Evolutionary conservation across 2,888 invertebrate genomes (phyloP), one percentile per base, ranked within the genome.

Genomic region (Fragum fragum): DNA sequence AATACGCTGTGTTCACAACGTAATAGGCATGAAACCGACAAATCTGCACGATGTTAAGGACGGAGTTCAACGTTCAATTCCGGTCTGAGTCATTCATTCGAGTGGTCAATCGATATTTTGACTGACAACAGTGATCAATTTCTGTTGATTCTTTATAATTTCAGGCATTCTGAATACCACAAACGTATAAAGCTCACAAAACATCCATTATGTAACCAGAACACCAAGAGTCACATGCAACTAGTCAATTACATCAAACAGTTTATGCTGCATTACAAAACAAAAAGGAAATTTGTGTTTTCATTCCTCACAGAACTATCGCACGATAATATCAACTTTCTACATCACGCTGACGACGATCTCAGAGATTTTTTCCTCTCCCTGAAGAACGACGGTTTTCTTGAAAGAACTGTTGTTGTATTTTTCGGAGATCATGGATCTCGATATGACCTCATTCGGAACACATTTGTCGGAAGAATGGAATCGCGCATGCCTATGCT

Each of bases 401-500:
- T 93, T 0, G 81, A 90, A 6, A 91, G 91, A 78, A 89, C 91
- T 0, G 77, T 92, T 1, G 52, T 93, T 0, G 68, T 93, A 11
- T 89, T 91, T 66, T 93, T 98, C 95, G 98, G 98, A 93, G 98
- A 98, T 93, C 98, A 98, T 91, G 98, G 98, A 0, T 96, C 98
- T 76, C 95, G 98, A 79, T 98, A 97, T 96, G 98, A 98, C 1
- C 95, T 95, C 1, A 97, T 98, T 87, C 96, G 98, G 11, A 95
- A 96, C 87, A 98, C 98, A 0, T 97, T 97, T 94, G 97, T 98
- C 57, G 95, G 95, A 0, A 92, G 94, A 92, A 95, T 98, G 92
- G 98, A 98, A 94, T 98, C 98, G 93, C 96, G 98, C 66, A 95
- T 98, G 73, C 98, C 98, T 0, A 96, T 98, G 85, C 95, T 98